phyloP scores from a whole-genome alignment of 2,888 invertebrate species.

The Taenaris catops region DNA sequence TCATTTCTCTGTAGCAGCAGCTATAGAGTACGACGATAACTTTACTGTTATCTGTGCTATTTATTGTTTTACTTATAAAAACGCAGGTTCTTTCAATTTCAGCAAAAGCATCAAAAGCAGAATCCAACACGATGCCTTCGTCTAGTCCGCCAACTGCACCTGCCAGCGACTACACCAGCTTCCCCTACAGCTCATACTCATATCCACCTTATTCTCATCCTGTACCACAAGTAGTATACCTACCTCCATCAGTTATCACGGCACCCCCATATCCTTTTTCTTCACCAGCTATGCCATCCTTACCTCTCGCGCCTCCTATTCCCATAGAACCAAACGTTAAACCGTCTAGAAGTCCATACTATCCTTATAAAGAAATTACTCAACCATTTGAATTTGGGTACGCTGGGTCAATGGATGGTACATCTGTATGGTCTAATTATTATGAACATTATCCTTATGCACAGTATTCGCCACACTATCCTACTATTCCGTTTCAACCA shows the following conservation, averaged over 20 bases:
- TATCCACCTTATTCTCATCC: constrained; percentile 21
- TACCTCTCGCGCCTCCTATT: constrained; percentile 14
- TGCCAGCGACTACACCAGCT: background rate
- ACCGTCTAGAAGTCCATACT: constrained; percentile 5
- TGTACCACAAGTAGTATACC: constrained; percentile 41
- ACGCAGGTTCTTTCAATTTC: no score
- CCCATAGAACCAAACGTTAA: constrained; percentile 16
- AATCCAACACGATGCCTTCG: constrained; percentile 4
- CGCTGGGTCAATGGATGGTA: background rate
- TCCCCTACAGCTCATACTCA: constrained; percentile 31
- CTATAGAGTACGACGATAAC: no score
- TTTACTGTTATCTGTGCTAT: no score
- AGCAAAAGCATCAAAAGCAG: constrained; percentile 13
- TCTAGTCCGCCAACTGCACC: constrained; percentile 6
- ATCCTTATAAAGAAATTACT: constrained; percentile 10
- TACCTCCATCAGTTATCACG: constrained; percentile 31
- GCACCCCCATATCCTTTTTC: constrained; percentile 28
- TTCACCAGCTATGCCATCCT: constrained; percentile 21
- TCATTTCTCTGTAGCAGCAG: no score
- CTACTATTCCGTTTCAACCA: constrained; percentile 4
- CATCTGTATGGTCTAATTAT: constrained; percentile 13
- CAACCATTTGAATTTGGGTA: constrained; percentile 11
- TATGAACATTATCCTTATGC: constrained; percentile 12
- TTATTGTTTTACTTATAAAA: no score
- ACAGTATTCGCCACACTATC: constrained; percentile 24